Evolutionary conservation across 2,888 invertebrate species (phyloP), one percentile per base, ranked within the genome.

Genomic region (Cheilosia impressa): DNA sequence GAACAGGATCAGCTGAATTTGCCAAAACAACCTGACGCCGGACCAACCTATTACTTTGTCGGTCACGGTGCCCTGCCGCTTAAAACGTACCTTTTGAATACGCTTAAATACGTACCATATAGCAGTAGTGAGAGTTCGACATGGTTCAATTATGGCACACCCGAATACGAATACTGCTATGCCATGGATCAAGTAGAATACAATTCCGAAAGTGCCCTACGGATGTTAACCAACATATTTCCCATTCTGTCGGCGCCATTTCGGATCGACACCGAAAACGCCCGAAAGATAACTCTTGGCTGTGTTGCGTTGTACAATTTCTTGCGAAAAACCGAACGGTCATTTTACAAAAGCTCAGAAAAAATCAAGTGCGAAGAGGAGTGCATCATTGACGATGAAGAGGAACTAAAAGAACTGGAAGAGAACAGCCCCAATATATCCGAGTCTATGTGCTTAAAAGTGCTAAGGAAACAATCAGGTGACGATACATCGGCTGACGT

Each of bases 291-390:
- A 15, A 91, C 90, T 1, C 83, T 91, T 3, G 91, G 91, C 79
- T 91, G 91, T 87, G 90, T 91, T 76, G 91, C 91, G n/a, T 84
- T 91, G 7, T 91, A 91, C 66, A 91, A 91, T 88, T 91, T 91
- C 83, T 88, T 91, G 88, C 91, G 91, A 15, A 91, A 91, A 85
- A 90, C 90, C 19, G 90, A 91, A 73, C 88, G 88, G 50, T 89
- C 90, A 10, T 91, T 90, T 79, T 90, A 89, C 27, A 89, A 91
- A 68, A 89, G 89, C 77, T 90, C 91, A 24, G 90, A 91, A 69
- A 82, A 89, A 45, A 90, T 90, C 4, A 90, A 90, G 17, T 90
- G 90, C 19, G 90, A 91, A 55, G 91, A 91, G n/a, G 90, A 91
- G 55, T 90, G 89, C 75, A 89, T 90, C 55, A 87, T 91, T 83